Conservation (phyloP, 2,888 invertebrate genomes). For the Molanna angustata region DNA sequence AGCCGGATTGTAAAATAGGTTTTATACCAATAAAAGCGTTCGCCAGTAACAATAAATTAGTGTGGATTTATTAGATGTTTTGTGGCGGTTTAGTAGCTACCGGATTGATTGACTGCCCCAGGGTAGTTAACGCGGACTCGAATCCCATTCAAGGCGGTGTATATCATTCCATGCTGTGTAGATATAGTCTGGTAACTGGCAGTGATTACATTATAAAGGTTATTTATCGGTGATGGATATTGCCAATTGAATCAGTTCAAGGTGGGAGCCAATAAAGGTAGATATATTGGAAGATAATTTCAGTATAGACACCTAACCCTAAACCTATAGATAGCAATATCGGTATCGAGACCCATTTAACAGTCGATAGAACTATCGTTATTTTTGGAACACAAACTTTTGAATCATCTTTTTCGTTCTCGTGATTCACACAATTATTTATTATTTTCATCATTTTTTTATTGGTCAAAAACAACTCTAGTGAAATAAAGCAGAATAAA, state of each 20-base stretch:
- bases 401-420: too few relatives aligned
- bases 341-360: too few relatives aligned
- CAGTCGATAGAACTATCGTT: too few relatives aligned
- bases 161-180: background rate
- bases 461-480: too few relatives aligned
- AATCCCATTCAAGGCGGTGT: conserved; percentile 23
- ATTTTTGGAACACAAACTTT: too few relatives aligned
- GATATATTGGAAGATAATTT: too few relatives aligned
- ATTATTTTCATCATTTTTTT: too few relatives aligned
- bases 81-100: conserved; percentile 12
- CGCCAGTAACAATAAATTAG: conserved; percentile 31
- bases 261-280: too few relatives aligned
- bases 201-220: conserved; percentile 11
- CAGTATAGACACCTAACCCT: too few relatives aligned
- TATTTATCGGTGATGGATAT: conserved; percentile 12
- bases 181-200: background rate
- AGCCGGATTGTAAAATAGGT: conserved; percentile 26
- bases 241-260: conserved; percentile 5
- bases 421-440: too few relatives aligned
- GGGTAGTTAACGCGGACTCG: conserved; percentile 27
- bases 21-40: conserved; percentile 30
- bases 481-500: too few relatives aligned
- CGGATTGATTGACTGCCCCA: conserved; percentile 27
- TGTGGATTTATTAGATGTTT: conserved; percentile 27
- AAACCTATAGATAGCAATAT: too few relatives aligned